Conservation (phyloP, 2,113 vertebrate genomes). For the Hyaena hyaena region DNA sequence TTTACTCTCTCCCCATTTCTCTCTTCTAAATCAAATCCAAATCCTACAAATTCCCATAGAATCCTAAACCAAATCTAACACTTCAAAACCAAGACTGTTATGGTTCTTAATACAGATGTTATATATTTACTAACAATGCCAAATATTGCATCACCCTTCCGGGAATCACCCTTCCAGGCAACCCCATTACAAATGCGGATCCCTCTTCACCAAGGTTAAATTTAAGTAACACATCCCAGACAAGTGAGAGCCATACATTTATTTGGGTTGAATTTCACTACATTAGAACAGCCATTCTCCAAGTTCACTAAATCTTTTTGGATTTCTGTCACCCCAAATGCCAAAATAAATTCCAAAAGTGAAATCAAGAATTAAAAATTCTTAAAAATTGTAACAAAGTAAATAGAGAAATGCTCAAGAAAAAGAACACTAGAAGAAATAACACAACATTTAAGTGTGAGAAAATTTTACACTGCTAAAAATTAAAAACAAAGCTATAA, state of each 20-base stretch:
- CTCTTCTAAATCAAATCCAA: not conserved
- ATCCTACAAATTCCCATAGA: not conserved
- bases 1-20: not conserved
- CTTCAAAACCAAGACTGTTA: not conserved
- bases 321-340: not conserved
- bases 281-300: not conserved
- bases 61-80: not conserved
- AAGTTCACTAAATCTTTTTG: not conserved
- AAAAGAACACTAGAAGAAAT: not conserved
- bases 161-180: not conserved
- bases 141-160: not conserved
- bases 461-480: not conserved
- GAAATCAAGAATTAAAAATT: slow-evolving; percentile 28
- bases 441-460: not conserved
- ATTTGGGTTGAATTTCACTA: not conserved
- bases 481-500: slow-evolving; percentile 28
- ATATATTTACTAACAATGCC: not conserved
- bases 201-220: not conserved
- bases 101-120: not conserved
- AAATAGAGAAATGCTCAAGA: not conserved
- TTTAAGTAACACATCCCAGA: not conserved
- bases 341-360: slow-evolving; percentile 30
- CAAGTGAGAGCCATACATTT: not conserved
- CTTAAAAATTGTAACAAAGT: slow-evolving; percentile 14
- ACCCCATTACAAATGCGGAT: not conserved